A percentile compares a stretch with the other conserved stretches of the same genome.
phyloP scores from a whole-genome alignment of 1,140 invertebrate genomes.

The Drosophila subobscura region DNA sequence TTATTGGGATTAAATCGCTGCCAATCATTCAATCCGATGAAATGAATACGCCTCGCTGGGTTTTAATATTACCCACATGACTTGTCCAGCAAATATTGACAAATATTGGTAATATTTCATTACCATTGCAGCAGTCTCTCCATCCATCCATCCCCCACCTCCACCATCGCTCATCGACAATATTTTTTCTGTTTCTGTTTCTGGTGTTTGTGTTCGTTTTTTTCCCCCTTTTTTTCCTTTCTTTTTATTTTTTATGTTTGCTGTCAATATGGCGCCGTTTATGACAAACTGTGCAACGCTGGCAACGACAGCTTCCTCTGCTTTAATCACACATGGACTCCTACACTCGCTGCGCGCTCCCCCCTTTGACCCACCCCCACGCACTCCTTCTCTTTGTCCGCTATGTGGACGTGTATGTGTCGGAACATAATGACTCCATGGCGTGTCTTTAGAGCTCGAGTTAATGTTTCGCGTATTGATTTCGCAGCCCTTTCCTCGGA shows the following conservation, averaged over 20 bases:
- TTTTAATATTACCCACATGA: conserved; percentile 23
- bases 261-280: conserved; percentile 76
- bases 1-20: no score
- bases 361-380: neutral
- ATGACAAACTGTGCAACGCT: conserved; percentile 67
- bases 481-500: conserved; percentile 42
- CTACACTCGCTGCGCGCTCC: neutral
- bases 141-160: no score
- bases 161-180: neutral
- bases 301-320: conserved; percentile 52
- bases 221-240: conserved; percentile 10
- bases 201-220: no score
- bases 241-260: conserved; percentile 29
- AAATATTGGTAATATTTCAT: conserved; percentile 51
- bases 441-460: conserved; percentile 74
- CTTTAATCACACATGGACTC: conserved; percentile 51
- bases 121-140: conserved; percentile 2
- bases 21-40: neutral
- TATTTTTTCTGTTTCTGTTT: conserved; percentile 7
- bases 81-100: conserved; percentile 32
- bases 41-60: conserved; percentile 13
- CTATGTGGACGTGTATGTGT: conserved; percentile 15
- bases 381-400: neutral
- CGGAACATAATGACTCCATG: conserved; percentile 72
- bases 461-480: conserved; percentile 80